Conservation (phyloP, 2,797 vertebrate species). For the Clarias pachynema region DNA sequence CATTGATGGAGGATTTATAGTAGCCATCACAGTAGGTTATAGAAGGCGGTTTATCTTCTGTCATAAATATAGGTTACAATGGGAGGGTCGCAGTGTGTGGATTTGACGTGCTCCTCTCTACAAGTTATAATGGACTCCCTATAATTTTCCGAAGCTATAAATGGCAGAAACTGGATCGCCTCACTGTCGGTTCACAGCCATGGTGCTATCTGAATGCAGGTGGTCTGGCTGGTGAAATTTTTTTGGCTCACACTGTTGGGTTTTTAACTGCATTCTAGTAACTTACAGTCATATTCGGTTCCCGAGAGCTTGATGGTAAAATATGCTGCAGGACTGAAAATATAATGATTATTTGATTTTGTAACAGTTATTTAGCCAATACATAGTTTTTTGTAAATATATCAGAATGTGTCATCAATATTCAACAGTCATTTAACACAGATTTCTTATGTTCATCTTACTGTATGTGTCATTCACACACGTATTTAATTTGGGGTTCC, state of each 20-base stretch:
- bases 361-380: background rate
- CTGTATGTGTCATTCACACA: background rate
- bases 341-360: background rate
- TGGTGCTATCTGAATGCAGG: slow-evolving; percentile 4
- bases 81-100: slow-evolving; percentile 40
- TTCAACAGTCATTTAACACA: background rate
- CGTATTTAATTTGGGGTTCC: background rate
- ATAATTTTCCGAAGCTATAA: slow-evolving; percentile 56
- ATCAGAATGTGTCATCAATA: background rate
- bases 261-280: slow-evolving; percentile 15
- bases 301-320: background rate
- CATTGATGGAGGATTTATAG: slow-evolving; percentile 50
- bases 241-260: background rate
- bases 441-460: background rate
- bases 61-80: slow-evolving; percentile 52
- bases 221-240: slow-evolving; percentile 13
- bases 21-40: slow-evolving; percentile 31
- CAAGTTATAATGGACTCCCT: slow-evolving; percentile 53
- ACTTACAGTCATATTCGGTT: background rate
- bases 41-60: slow-evolving; percentile 41
- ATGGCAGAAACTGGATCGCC: slow-evolving; percentile 47
- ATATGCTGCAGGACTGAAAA: background rate
- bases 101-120: slow-evolving; percentile 43
- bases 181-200: slow-evolving; percentile 19
- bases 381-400: background rate